Evolutionary conservation across 1,140 invertebrate species (phyloP).

Genomic region (Ericerus pela): DNA sequence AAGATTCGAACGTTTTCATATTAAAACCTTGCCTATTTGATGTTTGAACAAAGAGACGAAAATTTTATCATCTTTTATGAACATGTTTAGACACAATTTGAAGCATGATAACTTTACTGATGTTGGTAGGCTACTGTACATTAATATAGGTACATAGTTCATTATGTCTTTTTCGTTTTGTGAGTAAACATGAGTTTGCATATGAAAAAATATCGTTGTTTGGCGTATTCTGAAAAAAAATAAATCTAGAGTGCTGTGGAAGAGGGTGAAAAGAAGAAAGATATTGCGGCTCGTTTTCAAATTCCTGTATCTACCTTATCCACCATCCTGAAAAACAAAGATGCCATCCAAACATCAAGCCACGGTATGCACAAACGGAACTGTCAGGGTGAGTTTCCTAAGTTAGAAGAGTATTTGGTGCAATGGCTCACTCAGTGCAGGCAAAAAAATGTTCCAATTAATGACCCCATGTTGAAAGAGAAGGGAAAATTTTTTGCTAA

Average conservation of each 20-base stretch:
- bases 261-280: conserved; percentile 7
- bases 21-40: too few species aligned
- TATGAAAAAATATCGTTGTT: conserved; percentile 3
- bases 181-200: too few species aligned
- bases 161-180: too few species aligned
- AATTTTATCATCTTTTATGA: too few species aligned
- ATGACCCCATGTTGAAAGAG: neutral
- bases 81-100: too few species aligned
- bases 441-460: neutral
- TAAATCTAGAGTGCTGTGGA: neutral
- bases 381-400: conserved; percentile 3
- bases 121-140: too few species aligned
- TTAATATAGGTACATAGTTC: too few species aligned
- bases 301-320: neutral
- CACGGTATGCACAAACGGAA: neutral
- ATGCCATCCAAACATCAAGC: neutral
- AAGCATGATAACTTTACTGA: too few species aligned
- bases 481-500: conserved; percentile 4
- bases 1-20: too few species aligned
- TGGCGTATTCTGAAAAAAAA: conserved; percentile 2
- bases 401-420: neutral
- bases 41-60: too few species aligned
- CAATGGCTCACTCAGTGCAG: conserved; percentile 1
- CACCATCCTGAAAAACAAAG: conserved; percentile 1
- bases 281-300: neutral